phyloP scores from a whole-genome alignment of 2,888 invertebrate species.

The Dolichopus griseipennis region DNA sequence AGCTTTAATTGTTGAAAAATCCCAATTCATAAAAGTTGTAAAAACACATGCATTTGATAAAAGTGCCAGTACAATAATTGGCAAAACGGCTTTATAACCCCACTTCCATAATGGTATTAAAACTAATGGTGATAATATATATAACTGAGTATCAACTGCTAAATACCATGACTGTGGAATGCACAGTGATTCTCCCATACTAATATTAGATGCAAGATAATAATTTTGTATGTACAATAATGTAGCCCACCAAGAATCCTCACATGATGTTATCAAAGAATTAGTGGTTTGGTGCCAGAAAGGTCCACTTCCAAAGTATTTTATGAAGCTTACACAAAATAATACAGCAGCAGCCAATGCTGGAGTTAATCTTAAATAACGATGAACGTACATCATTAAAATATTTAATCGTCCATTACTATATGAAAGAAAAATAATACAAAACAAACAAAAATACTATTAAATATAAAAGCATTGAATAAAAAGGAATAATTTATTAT shows the following conservation, averaged over 20 bases:
- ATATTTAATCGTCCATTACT: conserved; percentile 30
- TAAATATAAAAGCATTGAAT: too few species aligned
- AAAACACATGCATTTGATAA: conserved; percentile 26
- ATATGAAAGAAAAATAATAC: background rate
- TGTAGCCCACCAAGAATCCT: conserved; percentile 40
- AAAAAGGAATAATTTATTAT: too few species aligned
- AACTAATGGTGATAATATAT: conserved; percentile 44
- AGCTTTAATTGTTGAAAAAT: too few species aligned
- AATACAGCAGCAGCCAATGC: conserved; percentile 43
- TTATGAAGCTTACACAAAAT: conserved; percentile 40
- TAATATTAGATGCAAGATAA: conserved; percentile 26
- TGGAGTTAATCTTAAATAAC: conserved; percentile 45
- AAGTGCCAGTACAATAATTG: conserved; percentile 19
- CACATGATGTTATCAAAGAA: conserved; percentile 25
- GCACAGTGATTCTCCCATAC: conserved; percentile 37
- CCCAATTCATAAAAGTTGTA: too few species aligned
- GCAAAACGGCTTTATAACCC: conserved; percentile 18
- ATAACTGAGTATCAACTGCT: conserved; percentile 47
- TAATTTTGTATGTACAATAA: conserved; percentile 44
- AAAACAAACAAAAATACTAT: too few species aligned
- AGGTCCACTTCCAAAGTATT: conserved; percentile 44
- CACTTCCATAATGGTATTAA: conserved; percentile 37
- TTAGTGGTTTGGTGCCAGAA: conserved; percentile 30
- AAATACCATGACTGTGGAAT: conserved; percentile 49
- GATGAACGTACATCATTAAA: conserved; percentile 31